These are phyloP conservation scores for Neosalanx taihuensis DNA, from an alignment of 2,797 vertebrate species.

Conservation along the genomic window DNA sequence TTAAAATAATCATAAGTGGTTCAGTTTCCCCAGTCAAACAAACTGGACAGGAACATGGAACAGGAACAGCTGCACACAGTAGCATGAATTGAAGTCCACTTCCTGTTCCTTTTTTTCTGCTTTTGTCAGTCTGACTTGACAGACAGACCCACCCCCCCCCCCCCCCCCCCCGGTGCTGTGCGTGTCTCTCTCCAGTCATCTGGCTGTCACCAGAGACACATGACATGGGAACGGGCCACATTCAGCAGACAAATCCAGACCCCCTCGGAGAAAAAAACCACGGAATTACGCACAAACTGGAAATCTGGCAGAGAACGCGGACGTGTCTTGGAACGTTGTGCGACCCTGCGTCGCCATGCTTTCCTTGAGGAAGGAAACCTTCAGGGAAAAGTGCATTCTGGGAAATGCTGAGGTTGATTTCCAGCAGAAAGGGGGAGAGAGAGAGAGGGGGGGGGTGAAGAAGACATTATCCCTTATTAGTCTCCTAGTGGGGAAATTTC, in stretches of 20 bases:
- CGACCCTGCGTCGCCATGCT: conserved; percentile 4
- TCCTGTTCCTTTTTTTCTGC: neutral
- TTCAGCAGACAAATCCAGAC: conserved; percentile 11
- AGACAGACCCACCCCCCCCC: no score
- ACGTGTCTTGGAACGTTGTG: conserved; percentile 21
- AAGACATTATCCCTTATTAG: no score
- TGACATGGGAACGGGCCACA: neutral
- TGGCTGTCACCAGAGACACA: conserved; percentile 14
- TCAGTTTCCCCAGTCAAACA: conserved; percentile 13
- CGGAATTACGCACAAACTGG: conserved; percentile 26
- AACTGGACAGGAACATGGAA: conserved; percentile 22
- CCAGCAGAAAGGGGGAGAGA: conserved; percentile 23
- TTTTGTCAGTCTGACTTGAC: neutral
- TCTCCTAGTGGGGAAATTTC: no score
- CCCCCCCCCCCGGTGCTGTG: neutral
- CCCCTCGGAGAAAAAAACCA: neutral
- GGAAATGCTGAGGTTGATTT: conserved; percentile 42
- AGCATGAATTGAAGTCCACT: neutral
- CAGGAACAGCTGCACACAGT: neutral
- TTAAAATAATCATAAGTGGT: neutral
- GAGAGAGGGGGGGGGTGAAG: neutral
- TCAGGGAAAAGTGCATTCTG: conserved; percentile 23
- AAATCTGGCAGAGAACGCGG: conserved; percentile 39
- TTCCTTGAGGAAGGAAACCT: neutral
- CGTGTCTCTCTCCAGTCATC: neutral